These are phyloP conservation scores for Galendromus occidentalis DNA, from an alignment of 1,140 invertebrate species.

Conservation along the genomic window DNA sequence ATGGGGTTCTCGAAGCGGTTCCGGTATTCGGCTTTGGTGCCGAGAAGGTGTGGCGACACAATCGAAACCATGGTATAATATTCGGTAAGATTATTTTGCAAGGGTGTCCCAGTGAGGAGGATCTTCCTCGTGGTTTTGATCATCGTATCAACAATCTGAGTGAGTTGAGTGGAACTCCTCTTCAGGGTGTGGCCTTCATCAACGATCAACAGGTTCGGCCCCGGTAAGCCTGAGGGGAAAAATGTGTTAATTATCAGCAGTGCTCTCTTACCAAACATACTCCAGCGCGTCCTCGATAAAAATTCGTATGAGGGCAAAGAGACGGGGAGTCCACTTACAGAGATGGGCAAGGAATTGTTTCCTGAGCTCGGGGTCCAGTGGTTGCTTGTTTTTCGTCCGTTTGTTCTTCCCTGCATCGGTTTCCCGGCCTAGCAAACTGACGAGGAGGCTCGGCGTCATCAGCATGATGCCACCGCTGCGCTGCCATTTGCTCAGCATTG, in stretches of 20 bases:
- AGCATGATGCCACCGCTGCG: neutral
- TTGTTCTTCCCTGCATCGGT: neutral
- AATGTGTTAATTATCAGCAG: too few relatives aligned
- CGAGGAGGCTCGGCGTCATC: neutral
- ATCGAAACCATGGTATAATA: slow-evolving; percentile 32
- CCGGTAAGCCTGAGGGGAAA: neutral
- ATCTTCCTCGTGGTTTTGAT: slow-evolving; percentile 57
- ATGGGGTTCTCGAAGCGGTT: slow-evolving; percentile 79
- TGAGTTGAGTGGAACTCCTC: slow-evolving; percentile 63
- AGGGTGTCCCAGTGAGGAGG: slow-evolving; percentile 77
- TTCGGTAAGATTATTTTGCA: slow-evolving; percentile 88
- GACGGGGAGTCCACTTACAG: neutral
- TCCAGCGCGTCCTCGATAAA: too few relatives aligned
- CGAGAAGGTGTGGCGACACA: slow-evolving; percentile 77
- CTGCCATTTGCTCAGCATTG: neutral
- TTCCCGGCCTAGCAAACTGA: neutral
- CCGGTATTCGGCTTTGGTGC: slow-evolving; percentile 55
- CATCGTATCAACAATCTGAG: slow-evolving; percentile 28
- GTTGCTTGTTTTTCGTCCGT: neutral
- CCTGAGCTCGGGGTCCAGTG: neutral
- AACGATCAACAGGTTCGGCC: slow-evolving; percentile 44
- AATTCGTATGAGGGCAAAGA: too few relatives aligned
- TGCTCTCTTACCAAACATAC: too few relatives aligned
- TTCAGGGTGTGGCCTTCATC: slow-evolving; percentile 90
- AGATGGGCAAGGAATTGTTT: neutral